A percentile compares a stretch with the other conserved stretches of the same genome.
phyloP scores from a whole-genome alignment of 2,797 vertebrate genomes.

The Momotus momota region DNA sequence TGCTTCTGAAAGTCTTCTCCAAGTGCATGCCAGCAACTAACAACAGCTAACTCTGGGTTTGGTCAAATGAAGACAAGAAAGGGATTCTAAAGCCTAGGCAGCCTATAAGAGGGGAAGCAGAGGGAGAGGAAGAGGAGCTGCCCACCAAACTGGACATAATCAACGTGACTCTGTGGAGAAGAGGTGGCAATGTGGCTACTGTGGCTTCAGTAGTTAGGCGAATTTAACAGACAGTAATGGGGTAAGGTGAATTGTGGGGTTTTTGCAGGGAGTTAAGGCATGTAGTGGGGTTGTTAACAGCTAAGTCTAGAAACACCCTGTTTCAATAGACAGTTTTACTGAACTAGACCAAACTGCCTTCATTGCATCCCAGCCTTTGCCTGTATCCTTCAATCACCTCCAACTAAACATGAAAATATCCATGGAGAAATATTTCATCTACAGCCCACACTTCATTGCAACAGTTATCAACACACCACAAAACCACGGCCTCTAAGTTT shows the following conservation, averaged over 20 bases:
- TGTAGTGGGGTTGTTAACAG: background rate
- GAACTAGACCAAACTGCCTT: background rate
- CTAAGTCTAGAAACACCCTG: background rate
- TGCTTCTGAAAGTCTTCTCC: background rate
- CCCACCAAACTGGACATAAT: background rate
- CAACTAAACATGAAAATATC: conserved; percentile 47
- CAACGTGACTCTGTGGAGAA: rapidly evolving
- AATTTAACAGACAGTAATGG: background rate
- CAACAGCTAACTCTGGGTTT: background rate
- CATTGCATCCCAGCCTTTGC: background rate
- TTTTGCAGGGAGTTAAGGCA: background rate
- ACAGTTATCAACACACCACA: conserved; percentile 16
- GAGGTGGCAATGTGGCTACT: background rate
- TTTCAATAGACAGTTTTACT: background rate
- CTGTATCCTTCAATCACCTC: conserved; percentile 19
- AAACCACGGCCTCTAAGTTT: background rate
- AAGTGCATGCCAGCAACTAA: background rate
- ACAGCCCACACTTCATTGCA: conserved; percentile 24
- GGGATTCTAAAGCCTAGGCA: background rate
- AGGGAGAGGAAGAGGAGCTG: background rate
- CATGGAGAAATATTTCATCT: conserved; percentile 22
- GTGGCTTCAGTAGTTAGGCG: background rate
- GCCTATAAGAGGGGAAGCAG: background rate
- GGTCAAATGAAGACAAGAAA: background rate
- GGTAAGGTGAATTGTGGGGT: background rate